Percentiles rank a stretch among this genome's conserved stretches.
Evolutionary conservation across 1,140 invertebrate species (phyloP).

Genomic region (Drosophila tani): DNA sequence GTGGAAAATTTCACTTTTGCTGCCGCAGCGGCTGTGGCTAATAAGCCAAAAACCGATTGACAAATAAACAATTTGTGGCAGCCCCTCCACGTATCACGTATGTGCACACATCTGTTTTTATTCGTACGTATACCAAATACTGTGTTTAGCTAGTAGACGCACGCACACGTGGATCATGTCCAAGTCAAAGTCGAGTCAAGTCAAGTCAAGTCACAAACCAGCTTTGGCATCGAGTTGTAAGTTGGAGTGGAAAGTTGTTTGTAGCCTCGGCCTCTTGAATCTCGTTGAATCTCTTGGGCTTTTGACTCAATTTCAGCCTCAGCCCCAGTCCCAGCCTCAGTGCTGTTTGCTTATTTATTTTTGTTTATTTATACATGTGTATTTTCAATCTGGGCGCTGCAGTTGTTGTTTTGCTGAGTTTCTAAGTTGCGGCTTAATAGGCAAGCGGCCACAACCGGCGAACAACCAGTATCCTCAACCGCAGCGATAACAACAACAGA

Average conservation of each 20-base stretch:
- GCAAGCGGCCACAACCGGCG: slow-evolving; percentile 44
- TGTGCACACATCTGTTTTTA: slow-evolving; percentile 17
- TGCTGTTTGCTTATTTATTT: slow-evolving; percentile 67
- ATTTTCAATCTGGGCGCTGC: slow-evolving; percentile 57
- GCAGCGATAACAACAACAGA: slow-evolving; percentile 37
- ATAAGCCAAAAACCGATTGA: slow-evolving; percentile 74
- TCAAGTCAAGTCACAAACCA: slow-evolving; percentile 60
- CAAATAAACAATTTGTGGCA: slow-evolving; percentile 78
- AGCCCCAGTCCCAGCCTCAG: slow-evolving; percentile 3
- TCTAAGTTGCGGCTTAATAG: slow-evolving; percentile 65
- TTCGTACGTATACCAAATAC: slow-evolving; percentile 22
- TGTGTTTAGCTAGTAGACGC: slow-evolving; percentile 33
- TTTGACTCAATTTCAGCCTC: slow-evolving; percentile 76
- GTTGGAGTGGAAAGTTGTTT: slow-evolving; percentile 76
- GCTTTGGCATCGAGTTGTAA: slow-evolving; percentile 48
- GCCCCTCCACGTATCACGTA: slow-evolving; percentile 35
- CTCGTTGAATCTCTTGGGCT: slow-evolving; percentile 70
- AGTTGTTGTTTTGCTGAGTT: slow-evolving; percentile 55
- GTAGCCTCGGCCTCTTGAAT: slow-evolving; percentile 53
- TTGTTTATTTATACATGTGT: slow-evolving; percentile 64
- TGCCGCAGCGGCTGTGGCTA: slow-evolving; percentile 36
- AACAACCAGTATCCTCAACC: slow-evolving; percentile 48
- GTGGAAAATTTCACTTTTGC: slow-evolving; percentile 77
- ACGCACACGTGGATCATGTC: slow-evolving; percentile 71
- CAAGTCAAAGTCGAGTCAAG: slow-evolving; percentile 69